Evolutionary conservation across 2,888 invertebrate genomes (phyloP), one percentile per base, ranked within the genome.

Genomic region (Synergus itoensis): DNA sequence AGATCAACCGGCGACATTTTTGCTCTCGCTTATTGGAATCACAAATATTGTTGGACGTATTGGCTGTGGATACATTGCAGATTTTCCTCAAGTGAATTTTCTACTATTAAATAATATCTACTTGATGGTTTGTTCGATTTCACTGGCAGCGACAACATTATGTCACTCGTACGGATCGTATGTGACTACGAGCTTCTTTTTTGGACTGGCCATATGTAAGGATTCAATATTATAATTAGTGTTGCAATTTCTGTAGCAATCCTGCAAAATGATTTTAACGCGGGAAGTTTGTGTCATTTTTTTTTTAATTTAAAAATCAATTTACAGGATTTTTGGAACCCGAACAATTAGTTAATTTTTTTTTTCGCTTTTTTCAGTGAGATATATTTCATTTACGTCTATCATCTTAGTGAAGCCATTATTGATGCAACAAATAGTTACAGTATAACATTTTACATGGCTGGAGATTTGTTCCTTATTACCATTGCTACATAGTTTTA

Each of bases 381-480:
- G 99, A 82, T 99, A 98, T 93, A 99, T 99, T 90, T 99, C 99
- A 12, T 94, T 99, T 80, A 99, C 99, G 63, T 99, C 99, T 75
- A 99, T 99, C 91, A 98, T 99, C 90, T 94, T 99, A 83, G 99
- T 99, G 99, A 99, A 83, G 96, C 96, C 40, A 96, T 99, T 40
- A 98, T 96, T 90, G 99, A 99, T 92, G 94, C 96, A 1, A 98
- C 98, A 0, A 92, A 95, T 83, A 95, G 95, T 83, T 99, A 98
- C 91, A 95, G 96, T 90, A 95, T 97, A 57, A 97, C 99, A 14
- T 99, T 99, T 93, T 98, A 95, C 90, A 96, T 98, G 94, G 99
- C 99, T 3, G 98, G 98, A 4, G 95, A 94, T 0, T 95, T 99
- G 92, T 97, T 99, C 93, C 92, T 97, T 11, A 96, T 99, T 14